These are phyloP conservation scores for Hypsibius dujardini DNA, from an alignment of 1,140 invertebrate species.

Conservation along the genomic window DNA sequence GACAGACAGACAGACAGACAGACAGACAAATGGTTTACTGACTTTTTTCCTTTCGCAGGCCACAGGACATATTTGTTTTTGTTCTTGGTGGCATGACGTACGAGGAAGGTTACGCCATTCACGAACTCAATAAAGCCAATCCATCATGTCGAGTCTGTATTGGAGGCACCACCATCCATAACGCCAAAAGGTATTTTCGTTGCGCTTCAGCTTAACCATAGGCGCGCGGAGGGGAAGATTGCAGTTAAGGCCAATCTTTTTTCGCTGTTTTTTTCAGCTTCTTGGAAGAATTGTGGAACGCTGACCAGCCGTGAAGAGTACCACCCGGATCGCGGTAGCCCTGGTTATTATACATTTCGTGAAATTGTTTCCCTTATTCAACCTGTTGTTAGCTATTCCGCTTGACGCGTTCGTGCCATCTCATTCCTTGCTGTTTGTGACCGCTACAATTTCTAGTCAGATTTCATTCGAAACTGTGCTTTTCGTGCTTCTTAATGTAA, in stretches of 20 bases:
- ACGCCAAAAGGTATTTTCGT: constrained; percentile 37
- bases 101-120: constrained; percentile 72
- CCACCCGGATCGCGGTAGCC: not conserved
- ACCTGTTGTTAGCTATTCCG: no score
- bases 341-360: not conserved
- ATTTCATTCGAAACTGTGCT: no score
- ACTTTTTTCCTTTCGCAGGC: constrained; percentile 35
- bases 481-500: no score
- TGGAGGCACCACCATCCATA: constrained; percentile 77
- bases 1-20: no score
- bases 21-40: constrained; percentile 18
- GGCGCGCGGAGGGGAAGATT: not conserved
- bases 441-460: no score
- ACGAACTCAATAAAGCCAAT: constrained; percentile 58
- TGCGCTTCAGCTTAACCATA: constrained; percentile 6
- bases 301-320: not conserved
- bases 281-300: constrained; percentile 26
- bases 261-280: constrained; percentile 25
- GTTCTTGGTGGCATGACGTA: constrained; percentile 91
- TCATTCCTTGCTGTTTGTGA: no score
- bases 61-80: constrained; percentile 80
- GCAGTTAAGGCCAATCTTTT: no score
- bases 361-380: constrained; percentile 1
- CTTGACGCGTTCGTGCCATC: no score
- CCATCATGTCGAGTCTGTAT: constrained; percentile 59